These are phyloP conservation scores for Masnerella sp. DNA, from an alignment of 2,888 invertebrate genomes.

Conservation along the genomic window DNA sequence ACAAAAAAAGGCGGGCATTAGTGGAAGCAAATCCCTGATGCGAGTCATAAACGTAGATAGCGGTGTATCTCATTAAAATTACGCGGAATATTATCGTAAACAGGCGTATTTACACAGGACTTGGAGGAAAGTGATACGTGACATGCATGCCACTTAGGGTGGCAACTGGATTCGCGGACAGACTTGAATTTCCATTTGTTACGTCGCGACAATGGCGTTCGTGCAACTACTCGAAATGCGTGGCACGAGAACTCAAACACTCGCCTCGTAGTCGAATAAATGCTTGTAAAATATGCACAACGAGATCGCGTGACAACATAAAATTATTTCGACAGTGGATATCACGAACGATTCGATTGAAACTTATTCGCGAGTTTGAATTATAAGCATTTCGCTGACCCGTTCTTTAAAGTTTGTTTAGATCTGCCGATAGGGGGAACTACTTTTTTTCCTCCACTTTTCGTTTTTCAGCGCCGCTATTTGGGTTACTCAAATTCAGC, in stretches of 20 bases:
- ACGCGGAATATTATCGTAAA: slow-evolving; percentile 73
- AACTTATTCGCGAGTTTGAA: slow-evolving; percentile 58
- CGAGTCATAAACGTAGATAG: slow-evolving; percentile 62
- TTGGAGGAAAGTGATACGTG: slow-evolving; percentile 74
- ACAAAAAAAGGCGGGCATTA: slow-evolving; percentile 40
- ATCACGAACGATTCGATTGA: slow-evolving; percentile 58
- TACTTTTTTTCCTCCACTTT: slow-evolving; percentile 4
- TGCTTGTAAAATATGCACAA: slow-evolving; percentile 63
- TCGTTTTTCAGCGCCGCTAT: slow-evolving; percentile 1
- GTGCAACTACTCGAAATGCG: slow-evolving; percentile 66
- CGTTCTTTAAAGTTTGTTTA: slow-evolving; percentile 22
- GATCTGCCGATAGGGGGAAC: slow-evolving; percentile 30
- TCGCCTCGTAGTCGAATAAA: slow-evolving; percentile 60
- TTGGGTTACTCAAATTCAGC: slow-evolving; percentile 42
- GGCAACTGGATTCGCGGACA: slow-evolving; percentile 69
- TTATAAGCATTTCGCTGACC: slow-evolving; percentile 40
- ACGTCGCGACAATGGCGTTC: slow-evolving; percentile 68
- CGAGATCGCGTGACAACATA: slow-evolving; percentile 60
- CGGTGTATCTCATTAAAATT: slow-evolving; percentile 69
- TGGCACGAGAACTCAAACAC: slow-evolving; percentile 62
- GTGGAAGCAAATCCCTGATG: slow-evolving; percentile 28
- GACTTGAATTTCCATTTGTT: slow-evolving; percentile 73
- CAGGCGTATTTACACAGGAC: slow-evolving; percentile 73
- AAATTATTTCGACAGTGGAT: slow-evolving; percentile 61
- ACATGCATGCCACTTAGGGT: slow-evolving; percentile 72